These are phyloP conservation scores for Tokudaia tokunoshimensis DNA, from an alignment of 2,797 vertebrate genomes.

Conservation along the genomic window DNA sequence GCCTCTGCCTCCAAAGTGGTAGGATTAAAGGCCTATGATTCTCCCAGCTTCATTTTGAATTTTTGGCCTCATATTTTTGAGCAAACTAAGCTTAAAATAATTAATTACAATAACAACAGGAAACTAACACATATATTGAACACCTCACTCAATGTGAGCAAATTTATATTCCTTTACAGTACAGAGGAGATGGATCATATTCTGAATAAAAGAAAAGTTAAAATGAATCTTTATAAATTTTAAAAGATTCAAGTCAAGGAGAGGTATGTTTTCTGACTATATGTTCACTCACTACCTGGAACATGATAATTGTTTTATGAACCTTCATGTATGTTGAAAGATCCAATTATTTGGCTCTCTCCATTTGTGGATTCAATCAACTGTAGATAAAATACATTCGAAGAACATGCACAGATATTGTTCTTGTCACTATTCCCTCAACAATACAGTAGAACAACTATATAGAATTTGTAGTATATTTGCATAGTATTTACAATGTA, in stretches of 20 bases:
- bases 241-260: background rate
- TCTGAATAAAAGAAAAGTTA: background rate
- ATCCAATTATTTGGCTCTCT: background rate
- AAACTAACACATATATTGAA: background rate
- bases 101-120: background rate
- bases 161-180: background rate
- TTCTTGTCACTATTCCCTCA: background rate
- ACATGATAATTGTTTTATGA: background rate
- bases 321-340: background rate
- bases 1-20: too few species aligned
- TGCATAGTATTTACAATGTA: background rate
- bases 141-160: background rate
- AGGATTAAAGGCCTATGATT: too few species aligned
- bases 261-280: background rate
- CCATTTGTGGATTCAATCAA: background rate
- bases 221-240: background rate
- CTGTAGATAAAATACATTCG: background rate
- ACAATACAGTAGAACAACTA: background rate
- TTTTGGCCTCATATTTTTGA: background rate
- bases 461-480: background rate
- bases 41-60: background rate
- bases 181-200: background rate
- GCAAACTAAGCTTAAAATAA: background rate
- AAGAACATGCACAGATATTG: background rate
- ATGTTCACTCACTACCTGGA: background rate